Percentiles rank a stretch among this genome's conserved stretches.
Conservation (phyloP, 2,888 invertebrate genomes). For the Heliconius ethilla region DNA sequence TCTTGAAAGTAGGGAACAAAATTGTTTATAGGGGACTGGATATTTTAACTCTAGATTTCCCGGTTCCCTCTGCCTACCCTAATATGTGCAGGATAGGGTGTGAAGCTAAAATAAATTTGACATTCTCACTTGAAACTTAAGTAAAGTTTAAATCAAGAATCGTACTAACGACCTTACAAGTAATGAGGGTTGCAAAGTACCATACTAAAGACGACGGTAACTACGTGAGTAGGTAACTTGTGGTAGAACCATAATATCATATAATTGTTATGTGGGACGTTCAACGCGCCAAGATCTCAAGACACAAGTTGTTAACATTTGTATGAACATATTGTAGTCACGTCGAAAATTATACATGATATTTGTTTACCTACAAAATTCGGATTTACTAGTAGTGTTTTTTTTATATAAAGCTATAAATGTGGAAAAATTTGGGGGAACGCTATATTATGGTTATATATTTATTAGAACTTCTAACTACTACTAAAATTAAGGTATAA, state of each 20-base stretch:
- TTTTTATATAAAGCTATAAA: not conserved
- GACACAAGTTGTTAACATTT: not conserved
- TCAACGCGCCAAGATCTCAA: conserved; percentile 2
- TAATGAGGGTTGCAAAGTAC: conserved; percentile 10
- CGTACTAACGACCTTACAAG: not conserved
- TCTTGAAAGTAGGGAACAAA: no score
- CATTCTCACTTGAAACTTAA: not conserved
- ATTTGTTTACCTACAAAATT: not conserved
- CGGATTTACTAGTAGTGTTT: no score
- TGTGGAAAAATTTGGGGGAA: not conserved
- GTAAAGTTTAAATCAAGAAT: not conserved
- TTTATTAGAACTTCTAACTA: no score
- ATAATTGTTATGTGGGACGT: conserved; percentile 8
- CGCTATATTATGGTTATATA: not conserved
- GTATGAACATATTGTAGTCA: conserved; percentile 1
- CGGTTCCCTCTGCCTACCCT: no score
- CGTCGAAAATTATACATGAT: not conserved
- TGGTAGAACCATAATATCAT: not conserved
- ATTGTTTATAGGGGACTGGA: no score
- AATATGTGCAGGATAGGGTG: no score
- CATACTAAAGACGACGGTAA: conserved; percentile 7
- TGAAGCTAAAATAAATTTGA: no score
- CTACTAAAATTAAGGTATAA: no score
- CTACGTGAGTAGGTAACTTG: conserved; percentile 6
- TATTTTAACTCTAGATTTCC: no score